A percentile compares a stretch with the other conserved stretches of the same genome.
phyloP scores from a whole-genome alignment of 2,888 invertebrate species.

The Parnassius glacialis region DNA sequence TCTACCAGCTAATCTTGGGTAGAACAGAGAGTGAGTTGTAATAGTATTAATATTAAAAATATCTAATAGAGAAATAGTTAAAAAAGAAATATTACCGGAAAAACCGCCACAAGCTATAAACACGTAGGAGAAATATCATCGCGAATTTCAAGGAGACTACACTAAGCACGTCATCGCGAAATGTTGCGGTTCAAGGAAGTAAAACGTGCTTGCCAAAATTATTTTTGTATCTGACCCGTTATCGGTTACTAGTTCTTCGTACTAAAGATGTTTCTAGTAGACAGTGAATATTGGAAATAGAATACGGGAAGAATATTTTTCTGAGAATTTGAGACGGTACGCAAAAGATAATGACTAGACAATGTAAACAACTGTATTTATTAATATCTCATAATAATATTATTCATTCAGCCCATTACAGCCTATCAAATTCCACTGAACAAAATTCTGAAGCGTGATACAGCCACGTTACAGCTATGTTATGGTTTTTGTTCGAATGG shows the following conservation, averaged over 20 bases:
- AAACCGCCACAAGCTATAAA: slow-evolving; percentile 11
- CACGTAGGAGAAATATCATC: slow-evolving; percentile 13
- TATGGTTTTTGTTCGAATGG: no score
- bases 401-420: no score
- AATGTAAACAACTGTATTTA: no score
- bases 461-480: no score
- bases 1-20: no score
- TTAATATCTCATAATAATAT: no score
- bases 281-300: slow-evolving; percentile 35
- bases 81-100: slow-evolving; percentile 17
- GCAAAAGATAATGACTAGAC: no score
- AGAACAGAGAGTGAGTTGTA: no score
- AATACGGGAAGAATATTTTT: slow-evolving; percentile 32
- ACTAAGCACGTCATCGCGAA: slow-evolving; percentile 45
- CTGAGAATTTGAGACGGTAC: not conserved
- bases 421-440: no score
- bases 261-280: slow-evolving; percentile 24
- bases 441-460: no score
- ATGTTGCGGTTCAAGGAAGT: slow-evolving; percentile 62
- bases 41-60: no score
- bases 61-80: not conserved
- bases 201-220: slow-evolving; percentile 61
- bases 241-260: slow-evolving; percentile 45
- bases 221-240: slow-evolving; percentile 53
- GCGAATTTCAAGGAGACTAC: slow-evolving; percentile 24